Conservation (phyloP, 2,113 vertebrate genomes). For the Leptocoma aspasia region DNA sequence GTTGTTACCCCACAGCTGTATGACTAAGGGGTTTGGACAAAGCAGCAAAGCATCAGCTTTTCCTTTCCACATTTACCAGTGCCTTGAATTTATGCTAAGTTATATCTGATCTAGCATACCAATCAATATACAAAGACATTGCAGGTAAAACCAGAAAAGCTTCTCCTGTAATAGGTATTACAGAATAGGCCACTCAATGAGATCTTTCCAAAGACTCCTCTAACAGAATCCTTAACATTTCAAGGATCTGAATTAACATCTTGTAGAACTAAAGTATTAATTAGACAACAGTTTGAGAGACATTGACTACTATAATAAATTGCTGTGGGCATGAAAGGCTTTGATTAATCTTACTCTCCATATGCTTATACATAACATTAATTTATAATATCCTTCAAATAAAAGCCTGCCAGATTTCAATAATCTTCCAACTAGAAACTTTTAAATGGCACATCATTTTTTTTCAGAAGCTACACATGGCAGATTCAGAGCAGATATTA, state of each 20-base stretch:
- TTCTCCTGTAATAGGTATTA: background rate
- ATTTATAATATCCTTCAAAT: background rate
- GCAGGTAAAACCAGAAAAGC: background rate
- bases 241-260: background rate
- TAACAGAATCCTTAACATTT: background rate
- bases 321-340: background rate
- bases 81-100: background rate
- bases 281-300: background rate
- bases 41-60: background rate
- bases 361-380: conserved; percentile 1
- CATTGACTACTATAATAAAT: background rate
- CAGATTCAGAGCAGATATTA: background rate
- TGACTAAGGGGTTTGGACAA: background rate
- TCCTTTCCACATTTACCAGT: background rate
- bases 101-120: background rate
- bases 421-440: background rate
- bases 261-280: background rate
- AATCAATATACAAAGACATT: background rate
- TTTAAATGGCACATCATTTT: background rate
- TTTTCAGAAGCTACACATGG: background rate
- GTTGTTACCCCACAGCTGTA: fast-evolving
- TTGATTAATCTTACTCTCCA: background rate
- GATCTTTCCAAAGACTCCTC: background rate
- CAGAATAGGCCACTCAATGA: background rate
- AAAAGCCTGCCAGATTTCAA: background rate